Base-by-base conservation (phyloP, 2,888 invertebrate species). In the Acanthosepion esculentum region DNA sequence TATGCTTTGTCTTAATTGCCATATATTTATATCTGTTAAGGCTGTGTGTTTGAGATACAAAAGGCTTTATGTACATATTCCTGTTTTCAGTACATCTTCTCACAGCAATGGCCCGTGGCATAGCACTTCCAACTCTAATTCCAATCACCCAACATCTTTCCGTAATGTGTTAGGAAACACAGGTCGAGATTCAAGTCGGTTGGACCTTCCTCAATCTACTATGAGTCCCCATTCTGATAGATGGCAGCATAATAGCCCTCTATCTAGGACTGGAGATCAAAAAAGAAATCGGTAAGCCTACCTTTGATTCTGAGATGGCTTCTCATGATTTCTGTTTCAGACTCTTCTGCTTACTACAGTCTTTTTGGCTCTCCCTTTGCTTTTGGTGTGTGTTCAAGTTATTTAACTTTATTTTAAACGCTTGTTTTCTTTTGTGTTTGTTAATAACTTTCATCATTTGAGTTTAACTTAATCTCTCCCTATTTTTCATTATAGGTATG, bases 191-290 rank as follows among this genome's bases (percentile, higher is more conserved):
- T 94, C 94, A 8, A 94, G 95, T 48, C 94, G 95, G 50, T 96
- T 96, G 55, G 95, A 95, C 94, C 94, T 94, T 0, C 94, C 95
- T 48, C 95, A 95, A 53, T 97, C 96, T 95, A 96, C 97, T 48
- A 50, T 50, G 93, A 93, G 48, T 48, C 93, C 93, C 18, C 93
- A 93, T 26, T 95, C 96, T 48, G 96, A 96, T 95, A 95, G 96
- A 94, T 97, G 97, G 97, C 96, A 96, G 93, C 96, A 96, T 55
- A 95, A 96, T 91, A 97, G 97, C 95, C 97, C 97, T 10, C 95
- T 97, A 94, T 96, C 97, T 91, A 95, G 97, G 29, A 96, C 96
- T 41, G 96, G 96, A 53, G 96, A 96, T 41, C 95, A 95, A 41
- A 95, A 96, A 93, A 96, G 96, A 94, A 96, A 96, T 95, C 96